phyloP scores from a whole-genome alignment of 2,113 vertebrate genomes.

The Gallinago media region DNA sequence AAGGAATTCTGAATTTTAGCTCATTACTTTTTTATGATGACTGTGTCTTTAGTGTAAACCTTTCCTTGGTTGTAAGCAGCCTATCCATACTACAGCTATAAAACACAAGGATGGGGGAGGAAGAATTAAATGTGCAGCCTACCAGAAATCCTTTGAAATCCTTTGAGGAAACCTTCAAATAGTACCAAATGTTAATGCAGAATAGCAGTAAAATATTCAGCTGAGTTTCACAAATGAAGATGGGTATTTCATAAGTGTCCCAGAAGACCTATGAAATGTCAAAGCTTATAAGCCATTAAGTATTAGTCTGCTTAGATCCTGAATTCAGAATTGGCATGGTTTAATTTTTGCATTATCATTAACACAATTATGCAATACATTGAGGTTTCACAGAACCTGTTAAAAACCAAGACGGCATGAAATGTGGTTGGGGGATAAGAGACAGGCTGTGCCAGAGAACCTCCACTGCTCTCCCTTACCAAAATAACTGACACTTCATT shows the following conservation, averaged over 20 bases:
- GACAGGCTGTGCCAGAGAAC: neutral
- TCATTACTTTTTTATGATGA: slow-evolving; percentile 28
- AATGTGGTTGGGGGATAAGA: neutral
- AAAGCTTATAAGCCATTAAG: slow-evolving; percentile 38
- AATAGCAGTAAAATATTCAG: slow-evolving; percentile 50
- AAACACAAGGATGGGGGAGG: neutral
- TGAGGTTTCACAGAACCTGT: slow-evolving; percentile 16
- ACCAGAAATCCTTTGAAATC: slow-evolving; percentile 28
- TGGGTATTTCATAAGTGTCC: slow-evolving; percentile 20
- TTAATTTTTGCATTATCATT: slow-evolving; percentile 55
- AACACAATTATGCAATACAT: neutral
- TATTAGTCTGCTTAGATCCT: slow-evolving; percentile 16
- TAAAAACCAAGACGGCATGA: neutral
- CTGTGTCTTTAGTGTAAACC: neutral
- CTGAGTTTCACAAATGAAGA: slow-evolving; percentile 36
- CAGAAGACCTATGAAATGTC: slow-evolving; percentile 19
- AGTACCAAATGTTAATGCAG: slow-evolving; percentile 45
- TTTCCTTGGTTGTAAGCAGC: slow-evolving; percentile 13
- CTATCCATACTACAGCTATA: neutral
- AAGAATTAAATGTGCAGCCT: neutral
- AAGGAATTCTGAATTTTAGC: slow-evolving; percentile 3
- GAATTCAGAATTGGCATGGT: neutral
- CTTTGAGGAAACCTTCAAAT: slow-evolving; percentile 42
- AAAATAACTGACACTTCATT: neutral
- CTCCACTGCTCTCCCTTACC: neutral